Evolutionary conservation across 2,888 invertebrate genomes (phyloP), one percentile per base, ranked within the genome.

Genomic region (Tenthredo scrophulariae): DNA sequence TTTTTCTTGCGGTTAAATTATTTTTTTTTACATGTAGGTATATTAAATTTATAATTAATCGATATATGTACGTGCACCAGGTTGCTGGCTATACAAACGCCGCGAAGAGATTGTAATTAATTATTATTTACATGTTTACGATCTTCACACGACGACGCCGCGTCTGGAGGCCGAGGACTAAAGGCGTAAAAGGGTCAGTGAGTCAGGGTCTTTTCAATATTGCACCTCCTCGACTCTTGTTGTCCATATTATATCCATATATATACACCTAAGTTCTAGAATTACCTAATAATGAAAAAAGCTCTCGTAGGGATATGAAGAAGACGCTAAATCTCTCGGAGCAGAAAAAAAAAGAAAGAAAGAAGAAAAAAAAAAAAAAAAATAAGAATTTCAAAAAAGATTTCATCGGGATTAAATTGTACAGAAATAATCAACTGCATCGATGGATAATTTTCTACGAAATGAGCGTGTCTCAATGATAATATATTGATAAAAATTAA

Each of bases 111-210:
- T 62, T 29, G 83, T 83, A 65, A 83, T 83, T 83, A 83, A 83
- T 83, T 83, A 43, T 67, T 70, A 83, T 67, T 83, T 46, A 70
- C 83, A 13, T 83, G 67, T 83, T 83, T 67, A 67, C 65, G 46
- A 33, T 83, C 67, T 70, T 67, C 33, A 40, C 80, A 62, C 79
- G 40, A 80, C 40, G 40, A 37, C 50, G 54, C 6, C 54, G 77
- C 77, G 83, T 70, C 83, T 70, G 67, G 70, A 83, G 83, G 83
- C 83, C 83, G 83, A 83, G 67, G 83, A 83, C 83, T 67, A 83
- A 83, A 83, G 83, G 37, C 67, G 67, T 88, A 91, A 91, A 91
- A 91, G 91, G 91, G 91, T 91, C 89, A 92, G 92, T 92, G 91
- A 92, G 92, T 91, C 92, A 92, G 91, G 92, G 92, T 90, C 91